Conservation (phyloP, 2,797 vertebrate genomes). For the Sebastes oblongus region DNA sequence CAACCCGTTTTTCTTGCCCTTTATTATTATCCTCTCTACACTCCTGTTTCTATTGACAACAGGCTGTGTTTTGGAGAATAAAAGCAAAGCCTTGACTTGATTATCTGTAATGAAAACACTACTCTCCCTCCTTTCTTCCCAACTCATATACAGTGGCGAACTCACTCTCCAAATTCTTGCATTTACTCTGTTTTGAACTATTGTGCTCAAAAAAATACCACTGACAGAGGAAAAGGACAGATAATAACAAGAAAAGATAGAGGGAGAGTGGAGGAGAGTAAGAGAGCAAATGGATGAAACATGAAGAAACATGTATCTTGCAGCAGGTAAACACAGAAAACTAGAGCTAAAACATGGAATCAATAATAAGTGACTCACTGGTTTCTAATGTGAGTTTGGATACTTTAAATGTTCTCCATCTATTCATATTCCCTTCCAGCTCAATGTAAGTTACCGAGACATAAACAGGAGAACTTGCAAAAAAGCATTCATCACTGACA, state of each 20-base stretch:
- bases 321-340: slow-evolving; percentile 21
- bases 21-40: slow-evolving; percentile 25
- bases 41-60: slow-evolving; percentile 61
- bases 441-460: slow-evolving; percentile 3
- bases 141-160: background rate
- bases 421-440: slow-evolving; percentile 9
- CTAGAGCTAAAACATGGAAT: slow-evolving; percentile 1
- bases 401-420: background rate
- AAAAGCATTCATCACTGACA: slow-evolving; percentile 49
- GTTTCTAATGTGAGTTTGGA: background rate
- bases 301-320: background rate
- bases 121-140: slow-evolving; percentile 6
- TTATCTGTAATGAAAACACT: slow-evolving; percentile 56
- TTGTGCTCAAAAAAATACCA: background rate
- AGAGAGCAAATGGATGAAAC: slow-evolving; percentile 17
- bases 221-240: background rate
- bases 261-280: background rate
- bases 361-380: background rate
- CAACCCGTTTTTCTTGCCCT: slow-evolving; percentile 30
- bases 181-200: background rate
- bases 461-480: slow-evolving; percentile 23
- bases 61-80: slow-evolving; percentile 31
- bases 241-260: background rate
- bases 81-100: slow-evolving; percentile 41
- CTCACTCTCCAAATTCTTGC: background rate